These are phyloP conservation scores for Chitala chitala DNA, from an alignment of 2,113 vertebrate genomes.

Conservation along the genomic window DNA sequence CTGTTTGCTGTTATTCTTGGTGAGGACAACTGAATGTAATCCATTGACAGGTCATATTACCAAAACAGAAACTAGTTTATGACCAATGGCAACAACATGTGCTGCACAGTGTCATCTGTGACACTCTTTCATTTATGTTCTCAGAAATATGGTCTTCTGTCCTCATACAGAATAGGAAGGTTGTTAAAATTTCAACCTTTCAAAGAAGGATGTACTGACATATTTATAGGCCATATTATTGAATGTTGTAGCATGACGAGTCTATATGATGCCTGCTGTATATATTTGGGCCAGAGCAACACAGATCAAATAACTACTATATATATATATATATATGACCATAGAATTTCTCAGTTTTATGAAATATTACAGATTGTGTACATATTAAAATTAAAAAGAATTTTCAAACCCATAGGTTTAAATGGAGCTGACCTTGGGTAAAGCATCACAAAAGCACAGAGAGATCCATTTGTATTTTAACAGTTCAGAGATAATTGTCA, in stretches of 20 bases:
- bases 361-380: too few species aligned
- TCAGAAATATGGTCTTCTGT: neutral
- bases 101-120: neutral
- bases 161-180: neutral
- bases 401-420: too few species aligned
- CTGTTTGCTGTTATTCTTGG: neutral
- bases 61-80: neutral
- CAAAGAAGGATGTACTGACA: neutral
- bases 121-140: neutral
- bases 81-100: neutral
- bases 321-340: too few species aligned
- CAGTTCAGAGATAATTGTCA: neutral
- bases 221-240: conserved; percentile 10
- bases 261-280: neutral
- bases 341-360: too few species aligned
- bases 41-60: neutral
- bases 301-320: neutral
- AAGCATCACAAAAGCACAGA: neutral
- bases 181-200: conserved; percentile 20
- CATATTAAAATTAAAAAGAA: too few species aligned
- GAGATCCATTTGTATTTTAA: neutral
- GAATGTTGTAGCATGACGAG: neutral
- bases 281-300: neutral
- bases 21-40: neutral
- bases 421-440: too few species aligned